These are phyloP conservation scores for Australoheros scitulus DNA, from an alignment of 2,113 vertebrate genomes.

Conservation along the genomic window DNA sequence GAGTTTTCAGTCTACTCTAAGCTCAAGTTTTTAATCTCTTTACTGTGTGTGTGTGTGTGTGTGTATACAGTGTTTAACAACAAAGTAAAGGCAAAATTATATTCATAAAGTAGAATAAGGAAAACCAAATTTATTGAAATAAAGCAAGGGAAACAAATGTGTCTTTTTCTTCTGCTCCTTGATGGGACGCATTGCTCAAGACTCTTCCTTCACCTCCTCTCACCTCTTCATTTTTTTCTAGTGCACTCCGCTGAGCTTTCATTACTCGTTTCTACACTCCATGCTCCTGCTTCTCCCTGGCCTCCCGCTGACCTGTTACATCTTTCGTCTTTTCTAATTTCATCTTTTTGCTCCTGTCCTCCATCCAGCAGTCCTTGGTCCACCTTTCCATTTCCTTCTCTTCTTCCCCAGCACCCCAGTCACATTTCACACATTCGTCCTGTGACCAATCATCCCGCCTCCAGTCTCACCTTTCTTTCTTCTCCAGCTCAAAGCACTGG, in stretches of 20 bases:
- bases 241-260: not conserved
- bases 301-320: constrained; percentile 18
- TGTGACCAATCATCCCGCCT: constrained; percentile 8
- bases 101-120: not conserved
- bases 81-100: not conserved
- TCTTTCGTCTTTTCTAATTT: not conserved
- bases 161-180: not conserved
- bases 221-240: not conserved
- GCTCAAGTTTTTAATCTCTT: constrained; percentile 54
- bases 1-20: constrained; percentile 12
- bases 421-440: constrained; percentile 14
- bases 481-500: not conserved
- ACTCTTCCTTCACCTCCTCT: not conserved
- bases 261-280: not conserved
- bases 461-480: constrained; percentile 21
- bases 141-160: not conserved
- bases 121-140: not conserved
- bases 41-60: not conserved
- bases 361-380: not conserved
- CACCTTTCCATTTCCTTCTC: not conserved
- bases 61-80: not conserved
- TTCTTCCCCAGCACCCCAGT: not conserved
- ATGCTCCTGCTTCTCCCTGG: not conserved
- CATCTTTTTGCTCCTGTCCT: not conserved
- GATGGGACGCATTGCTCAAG: not conserved